These are phyloP conservation scores for Equus quagga DNA, from an alignment of 2,113 vertebrate genomes.

Conservation along the genomic window DNA sequence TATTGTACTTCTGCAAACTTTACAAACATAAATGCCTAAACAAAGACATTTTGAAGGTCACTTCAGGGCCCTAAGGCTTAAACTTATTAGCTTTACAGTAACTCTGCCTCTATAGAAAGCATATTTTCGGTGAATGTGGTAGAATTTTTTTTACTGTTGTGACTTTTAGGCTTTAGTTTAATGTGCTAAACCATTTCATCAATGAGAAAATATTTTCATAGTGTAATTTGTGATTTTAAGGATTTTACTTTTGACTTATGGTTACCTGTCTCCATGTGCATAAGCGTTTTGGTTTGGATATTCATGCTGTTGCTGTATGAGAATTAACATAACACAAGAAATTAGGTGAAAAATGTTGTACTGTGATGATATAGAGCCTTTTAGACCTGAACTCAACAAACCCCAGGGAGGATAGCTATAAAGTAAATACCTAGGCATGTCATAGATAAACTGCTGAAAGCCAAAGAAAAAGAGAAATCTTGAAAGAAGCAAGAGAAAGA, in stretches of 20 bases:
- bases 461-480: not conserved
- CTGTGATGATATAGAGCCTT: not conserved
- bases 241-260: not conserved
- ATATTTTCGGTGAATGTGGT: not conserved
- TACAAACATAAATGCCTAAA: not conserved
- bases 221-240: not conserved
- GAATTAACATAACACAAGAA: not conserved
- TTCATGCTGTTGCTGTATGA: not conserved
- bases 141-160: not conserved
- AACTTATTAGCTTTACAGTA: not conserved
- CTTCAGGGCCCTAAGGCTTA: not conserved
- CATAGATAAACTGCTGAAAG: not conserved
- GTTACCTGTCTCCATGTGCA: not conserved
- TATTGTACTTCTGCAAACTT: constrained; percentile 10
- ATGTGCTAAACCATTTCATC: not conserved
- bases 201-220: not conserved
- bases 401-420: not conserved
- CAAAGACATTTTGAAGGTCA: not conserved
- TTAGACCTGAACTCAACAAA: not conserved
- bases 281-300: not conserved
- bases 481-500: not conserved
- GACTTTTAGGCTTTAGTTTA: not conserved
- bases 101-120: not conserved
- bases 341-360: not conserved
- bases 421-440: not conserved